These are phyloP conservation scores for Plagiodera versicolora DNA, from an alignment of 2,888 invertebrate species.

Conservation along the genomic window DNA sequence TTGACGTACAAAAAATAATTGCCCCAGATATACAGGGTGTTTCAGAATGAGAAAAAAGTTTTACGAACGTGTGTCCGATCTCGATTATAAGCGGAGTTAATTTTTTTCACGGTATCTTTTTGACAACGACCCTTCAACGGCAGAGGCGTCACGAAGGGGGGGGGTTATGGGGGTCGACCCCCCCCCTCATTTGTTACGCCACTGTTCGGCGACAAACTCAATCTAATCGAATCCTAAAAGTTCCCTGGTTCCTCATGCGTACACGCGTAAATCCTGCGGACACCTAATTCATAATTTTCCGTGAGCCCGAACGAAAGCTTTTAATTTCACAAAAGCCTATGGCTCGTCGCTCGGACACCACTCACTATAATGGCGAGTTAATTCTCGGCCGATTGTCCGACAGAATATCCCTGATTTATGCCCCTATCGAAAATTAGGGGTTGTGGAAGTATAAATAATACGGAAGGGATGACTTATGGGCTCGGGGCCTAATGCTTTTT, in stretches of 20 bases:
- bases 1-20: too few relatives aligned
- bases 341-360: conserved; percentile 25
- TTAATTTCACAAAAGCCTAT: conserved; percentile 39
- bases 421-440: conserved; percentile 45
- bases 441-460: conserved; percentile 40
- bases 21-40: too few relatives aligned
- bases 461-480: conserved; percentile 39
- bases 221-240: background rate
- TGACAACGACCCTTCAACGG: too few relatives aligned
- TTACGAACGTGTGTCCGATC: too few relatives aligned
- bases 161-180: too few relatives aligned
- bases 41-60: too few relatives aligned
- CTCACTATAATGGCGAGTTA: conserved; percentile 47
- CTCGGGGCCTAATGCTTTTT: conserved; percentile 33
- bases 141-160: too few relatives aligned
- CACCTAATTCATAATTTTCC: conserved; percentile 34
- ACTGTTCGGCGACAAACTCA: too few relatives aligned
- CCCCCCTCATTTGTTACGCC: too few relatives aligned
- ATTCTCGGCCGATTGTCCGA: conserved; percentile 41
- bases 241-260: background rate
- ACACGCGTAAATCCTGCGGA: conserved; percentile 22
- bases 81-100: too few relatives aligned
- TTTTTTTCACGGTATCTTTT: too few relatives aligned
- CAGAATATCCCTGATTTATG: conserved; percentile 40
- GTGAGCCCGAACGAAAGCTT: conserved; percentile 37